Conservation (phyloP, 2,888 invertebrate species). For the Acronicta alni region DNA sequence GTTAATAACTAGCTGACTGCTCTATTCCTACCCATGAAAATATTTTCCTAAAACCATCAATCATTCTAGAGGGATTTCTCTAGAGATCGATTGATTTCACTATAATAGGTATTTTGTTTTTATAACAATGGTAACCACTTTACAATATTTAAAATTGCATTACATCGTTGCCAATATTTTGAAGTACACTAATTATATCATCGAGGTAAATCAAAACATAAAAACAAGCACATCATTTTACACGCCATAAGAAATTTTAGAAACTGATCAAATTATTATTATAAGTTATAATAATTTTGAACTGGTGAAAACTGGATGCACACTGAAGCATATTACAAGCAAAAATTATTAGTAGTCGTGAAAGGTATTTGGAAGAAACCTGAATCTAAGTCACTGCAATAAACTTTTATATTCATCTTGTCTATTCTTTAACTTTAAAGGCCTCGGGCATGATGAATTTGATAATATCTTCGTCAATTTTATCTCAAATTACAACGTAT, state of each 20-base stretch:
- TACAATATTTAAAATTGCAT: constrained; percentile 2
- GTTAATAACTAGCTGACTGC: constrained; percentile 51
- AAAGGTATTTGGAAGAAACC: constrained; percentile 32
- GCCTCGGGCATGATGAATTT: constrained; percentile 40
- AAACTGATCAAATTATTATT: constrained; percentile 5
- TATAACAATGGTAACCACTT: constrained; percentile 29
- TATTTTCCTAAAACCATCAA: constrained; percentile 22
- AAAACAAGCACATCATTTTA: not conserved
- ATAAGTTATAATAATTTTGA: not conserved
- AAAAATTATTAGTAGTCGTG: constrained; percentile 1
- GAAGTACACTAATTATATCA: constrained; percentile 12
- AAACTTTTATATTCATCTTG: constrained; percentile 22
- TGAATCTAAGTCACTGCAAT: constrained; percentile 26
- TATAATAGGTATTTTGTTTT: constrained; percentile 21
- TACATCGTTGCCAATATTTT: constrained; percentile 12
- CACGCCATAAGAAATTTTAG: not conserved
- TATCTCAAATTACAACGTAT: constrained; percentile 27
- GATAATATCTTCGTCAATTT: constrained; percentile 20
- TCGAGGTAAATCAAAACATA: constrained; percentile 10
- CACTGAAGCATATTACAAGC: not conserved
- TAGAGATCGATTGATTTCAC: constrained; percentile 19
- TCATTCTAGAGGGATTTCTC: constrained; percentile 21
- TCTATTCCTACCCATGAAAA: constrained; percentile 36
- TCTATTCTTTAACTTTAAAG: constrained; percentile 42
- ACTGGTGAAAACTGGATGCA: constrained; percentile 14